Conservation (phyloP, 2,888 invertebrate genomes). For the Imbricaverruca yamaguchii region DNA sequence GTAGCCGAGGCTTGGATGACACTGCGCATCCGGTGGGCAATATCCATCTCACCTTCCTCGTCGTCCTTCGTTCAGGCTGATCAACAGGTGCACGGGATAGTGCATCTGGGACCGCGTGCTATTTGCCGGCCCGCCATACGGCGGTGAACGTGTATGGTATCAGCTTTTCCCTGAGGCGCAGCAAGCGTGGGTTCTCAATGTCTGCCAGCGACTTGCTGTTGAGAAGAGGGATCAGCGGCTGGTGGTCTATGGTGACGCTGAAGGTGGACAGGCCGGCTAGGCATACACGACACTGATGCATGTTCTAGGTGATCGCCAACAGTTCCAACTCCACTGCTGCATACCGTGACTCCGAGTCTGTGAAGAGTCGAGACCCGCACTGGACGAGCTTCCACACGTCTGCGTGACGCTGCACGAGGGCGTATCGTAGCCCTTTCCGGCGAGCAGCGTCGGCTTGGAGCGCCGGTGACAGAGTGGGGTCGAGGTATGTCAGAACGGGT, state of each 20-base stretch:
- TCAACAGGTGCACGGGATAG: background rate
- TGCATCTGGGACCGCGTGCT: background rate
- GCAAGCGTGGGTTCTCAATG: background rate
- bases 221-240: background rate
- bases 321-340: background rate
- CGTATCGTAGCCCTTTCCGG: background rate
- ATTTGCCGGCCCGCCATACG: background rate
- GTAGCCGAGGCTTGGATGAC: too few species aligned
- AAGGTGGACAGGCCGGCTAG: background rate
- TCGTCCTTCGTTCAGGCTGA: background rate
- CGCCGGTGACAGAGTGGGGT: background rate
- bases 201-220: background rate
- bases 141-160: background rate
- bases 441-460: background rate
- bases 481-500: background rate
- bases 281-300: background rate
- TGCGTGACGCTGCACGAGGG: background rate
- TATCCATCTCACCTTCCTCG: background rate
- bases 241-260: background rate
- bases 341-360: background rate
- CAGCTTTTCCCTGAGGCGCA: background rate
- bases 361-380: background rate
- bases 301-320: background rate
- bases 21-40: too few species aligned
- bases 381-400: background rate